Evolutionary conservation across 1,140 invertebrate genomes (phyloP), one percentile per base, ranked within the genome.

Genomic region (Platorchestia sp.): DNA sequence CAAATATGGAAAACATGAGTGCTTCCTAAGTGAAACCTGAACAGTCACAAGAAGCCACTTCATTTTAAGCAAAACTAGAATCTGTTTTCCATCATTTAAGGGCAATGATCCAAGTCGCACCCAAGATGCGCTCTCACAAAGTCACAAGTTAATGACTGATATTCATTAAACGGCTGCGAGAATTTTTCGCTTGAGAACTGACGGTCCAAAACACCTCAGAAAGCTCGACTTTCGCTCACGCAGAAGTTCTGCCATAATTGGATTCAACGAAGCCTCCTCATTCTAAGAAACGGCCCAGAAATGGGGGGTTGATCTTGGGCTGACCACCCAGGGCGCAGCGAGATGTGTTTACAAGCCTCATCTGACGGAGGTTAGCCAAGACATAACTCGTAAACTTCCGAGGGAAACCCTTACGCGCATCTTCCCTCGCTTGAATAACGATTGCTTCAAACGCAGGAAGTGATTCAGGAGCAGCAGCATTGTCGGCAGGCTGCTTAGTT

Each of bases 341-440:
- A 45, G 5, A 1, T 10, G 43, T 93, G 91, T 93, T 93, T 93
- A 93, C 44, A 47, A 10, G 45, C 10, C 91, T 93, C 43, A 45
- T 93, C 91, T 40, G 91, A 44, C 91, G 91, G 43, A 45, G 43
- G 91, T 93, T 45, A 93, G 5, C 45, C 43, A 93, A 45, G 91
- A 93, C 91, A 47, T 45, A 10, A 93, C 3, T 40, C 19, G 43
- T 93, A 93, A 93, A 93, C 91, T 93, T 93, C 91, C 91, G 91
- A 93, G 45, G 89, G 41, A 45, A 91, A 44, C 91, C 91, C 91
- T 93, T n/a, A 45, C 40, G 7, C 40, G 45, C 91, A 93, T 93
- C 41, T 47, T 45, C 43, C 91, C 10, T 93, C 91, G 14, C 40
- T 44, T 93, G 10, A 89, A 89, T 44, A 44, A 89, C n/a, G 41